These are phyloP conservation scores for Ophiothrix spiculata DNA, from an alignment of 35 echinoderm and acorn worm species.

Conservation along the genomic window DNA sequence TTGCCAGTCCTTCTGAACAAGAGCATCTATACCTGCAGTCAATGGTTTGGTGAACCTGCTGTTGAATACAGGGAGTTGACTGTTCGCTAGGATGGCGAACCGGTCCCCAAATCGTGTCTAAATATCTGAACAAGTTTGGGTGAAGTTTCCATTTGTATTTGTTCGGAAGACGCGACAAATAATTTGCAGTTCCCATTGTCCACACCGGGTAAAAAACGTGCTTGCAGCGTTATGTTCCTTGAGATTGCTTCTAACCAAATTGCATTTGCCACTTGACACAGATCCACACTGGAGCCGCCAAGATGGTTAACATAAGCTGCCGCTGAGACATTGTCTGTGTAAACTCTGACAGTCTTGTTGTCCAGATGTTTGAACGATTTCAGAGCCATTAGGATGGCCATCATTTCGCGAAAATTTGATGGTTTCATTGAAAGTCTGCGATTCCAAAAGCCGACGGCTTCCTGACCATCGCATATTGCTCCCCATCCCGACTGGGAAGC, in stretches of 20 bases:
- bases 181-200: not conserved
- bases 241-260: slow-evolving; percentile 37
- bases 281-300: slow-evolving; percentile 14
- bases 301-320: slow-evolving; percentile 13
- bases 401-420: slow-evolving; percentile 50
- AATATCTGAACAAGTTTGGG: not conserved
- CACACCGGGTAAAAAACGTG: slow-evolving; percentile 1
- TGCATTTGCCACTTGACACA: slow-evolving; percentile 13
- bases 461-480: not conserved
- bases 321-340: slow-evolving; percentile 25
- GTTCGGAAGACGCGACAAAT: no score
- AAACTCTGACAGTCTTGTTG: slow-evolving; percentile 23
- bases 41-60: slow-evolving; percentile 18
- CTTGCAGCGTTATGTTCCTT: not conserved
- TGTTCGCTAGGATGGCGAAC: slow-evolving; percentile 22
- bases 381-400: slow-evolving; percentile 33
- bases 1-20: slow-evolving; percentile 34
- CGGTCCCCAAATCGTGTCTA: slow-evolving; percentile 17
- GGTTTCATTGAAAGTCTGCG: no score
- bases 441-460: slow-evolving; percentile 33
- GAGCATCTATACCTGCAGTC: not conserved
- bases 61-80: slow-evolving; percentile 39
- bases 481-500: slow-evolving; percentile 3
- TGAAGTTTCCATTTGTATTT: slow-evolving; percentile 15
- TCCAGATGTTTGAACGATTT: slow-evolving; percentile 10